Evolutionary conservation across 2,888 invertebrate genomes (phyloP), one percentile per base, ranked within the genome.

Genomic region (Galeopsomyia nigrocyanea): DNA sequence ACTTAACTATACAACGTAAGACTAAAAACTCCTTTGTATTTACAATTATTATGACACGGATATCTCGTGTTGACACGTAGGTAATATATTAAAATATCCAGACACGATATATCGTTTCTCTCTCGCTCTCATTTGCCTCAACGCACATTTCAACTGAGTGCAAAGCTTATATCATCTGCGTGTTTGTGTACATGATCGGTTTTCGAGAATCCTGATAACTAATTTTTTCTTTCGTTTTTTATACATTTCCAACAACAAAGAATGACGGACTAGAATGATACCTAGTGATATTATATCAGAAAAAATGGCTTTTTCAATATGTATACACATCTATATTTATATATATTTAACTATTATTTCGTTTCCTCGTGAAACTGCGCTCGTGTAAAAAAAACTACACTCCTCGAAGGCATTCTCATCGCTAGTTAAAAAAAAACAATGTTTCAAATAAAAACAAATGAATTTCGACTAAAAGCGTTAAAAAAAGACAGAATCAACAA

Each of bases 21-120:
- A 58, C 68, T 77, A 75, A 66, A 61, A 31, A 31, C 31, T 58
- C 61, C 68, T 77, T 74, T 65, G 64, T 82, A 83, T 84, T 79
- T 84, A 83, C 82, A 84, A 79, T 80, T 77, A 78, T 80, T 78
- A 78, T 78, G 78, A 79, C 77, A 77, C 76, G 71, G 71, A 76
- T 75, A 74, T 75, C 60, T 75, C 75, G 61, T 62, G 67, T n/a
- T 49, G 51, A 57, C 47, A 66, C 60, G 65, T n/a, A n/a, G n/a
- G n/a, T n/a, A n/a, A n/a, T n/a, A n/a, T 71, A 68, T 31, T 71
- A 65, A 68, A 74, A 68, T 71, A 68, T 71, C 21, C 39, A 63
- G 19, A 31, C 7, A 31, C 31, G n/a, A 9, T 58, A 31, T 63
- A 31, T 58, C 17, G 22, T n/a, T 31, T 57, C 57, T 39, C 13